phyloP scores from a whole-genome alignment of 2,797 vertebrate species.

The Gorsachius magnificus region DNA sequence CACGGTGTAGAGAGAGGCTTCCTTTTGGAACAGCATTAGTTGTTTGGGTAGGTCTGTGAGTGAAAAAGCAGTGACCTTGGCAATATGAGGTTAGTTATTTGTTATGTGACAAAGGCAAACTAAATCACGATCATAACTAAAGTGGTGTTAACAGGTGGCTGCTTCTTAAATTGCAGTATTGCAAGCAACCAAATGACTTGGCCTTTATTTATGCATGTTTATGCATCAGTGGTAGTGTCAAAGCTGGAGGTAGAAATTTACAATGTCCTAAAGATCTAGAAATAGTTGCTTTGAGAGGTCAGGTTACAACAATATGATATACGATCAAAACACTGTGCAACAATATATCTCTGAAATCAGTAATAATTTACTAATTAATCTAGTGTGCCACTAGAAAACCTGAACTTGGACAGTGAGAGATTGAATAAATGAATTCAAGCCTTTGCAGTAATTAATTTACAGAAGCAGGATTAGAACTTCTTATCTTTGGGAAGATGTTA shows the following conservation, averaged over 20 bases:
- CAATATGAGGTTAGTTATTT: neutral
- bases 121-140: neutral
- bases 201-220: neutral
- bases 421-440: neutral
- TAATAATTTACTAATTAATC: neutral
- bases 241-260: neutral
- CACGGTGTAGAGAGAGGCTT: neutral
- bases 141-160: neutral
- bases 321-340: neutral
- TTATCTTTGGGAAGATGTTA: neutral
- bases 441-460: neutral
- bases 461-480: neutral
- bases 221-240: too few species aligned
- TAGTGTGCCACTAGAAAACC: neutral
- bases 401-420: neutral
- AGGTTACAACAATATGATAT: fast-evolving
- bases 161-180: neutral
- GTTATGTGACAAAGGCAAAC: neutral
- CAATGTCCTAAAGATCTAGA: neutral
- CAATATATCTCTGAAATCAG: neutral
- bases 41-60: neutral
- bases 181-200: neutral
- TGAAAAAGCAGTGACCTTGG: neutral
- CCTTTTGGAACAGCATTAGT: neutral
- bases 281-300: neutral